These are phyloP conservation scores for human (Homo sapiens) DNA, from an alignment of 2,113 vertebrate species.

Conservation along the genomic window GRCh38 chr16:70265001-70265500, in stretches of 20 bases:
- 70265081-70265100: constrained; percentile 96
- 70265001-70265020: constrained; percentile 90
- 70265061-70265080: constrained; percentile 92
- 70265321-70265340: neutral
- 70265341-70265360: neutral
- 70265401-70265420: neutral
- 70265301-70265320: neutral
- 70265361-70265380: neutral
- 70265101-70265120: constrained; percentile 83
- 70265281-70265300: neutral
- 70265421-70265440: neutral
- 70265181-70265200: neutral
- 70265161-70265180: neutral
- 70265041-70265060: constrained; percentile 99
- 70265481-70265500: neutral
- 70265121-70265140: neutral
- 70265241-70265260: neutral
- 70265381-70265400: neutral
- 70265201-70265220: neutral
- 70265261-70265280: neutral
- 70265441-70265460: neutral
- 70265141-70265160: constrained; percentile 3
- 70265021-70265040: constrained; percentile 92
- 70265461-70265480: neutral
- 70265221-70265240: neutral